A percentile compares a stretch with the other conserved stretches of the same genome.
Conservation (phyloP, 2,113 vertebrate species). For the Chlorodrepanis virens region DNA sequence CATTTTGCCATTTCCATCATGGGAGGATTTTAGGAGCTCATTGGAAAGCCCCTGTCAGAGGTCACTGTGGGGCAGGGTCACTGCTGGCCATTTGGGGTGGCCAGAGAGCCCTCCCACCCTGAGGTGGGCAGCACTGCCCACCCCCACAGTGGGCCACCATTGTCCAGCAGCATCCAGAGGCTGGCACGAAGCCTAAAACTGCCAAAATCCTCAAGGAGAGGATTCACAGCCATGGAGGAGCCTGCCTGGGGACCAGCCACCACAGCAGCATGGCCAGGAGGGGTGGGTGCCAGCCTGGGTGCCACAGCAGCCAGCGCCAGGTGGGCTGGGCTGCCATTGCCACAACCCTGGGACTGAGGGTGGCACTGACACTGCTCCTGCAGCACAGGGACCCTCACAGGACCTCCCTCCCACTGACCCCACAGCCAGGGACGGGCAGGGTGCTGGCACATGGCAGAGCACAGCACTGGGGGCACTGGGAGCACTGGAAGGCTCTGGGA, state of each 20-base stretch:
- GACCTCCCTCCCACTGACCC: neutral
- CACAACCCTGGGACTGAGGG: fast-evolving
- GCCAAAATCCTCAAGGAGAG: neutral
- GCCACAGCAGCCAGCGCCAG: neutral
- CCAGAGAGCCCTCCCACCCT: fast-evolving
- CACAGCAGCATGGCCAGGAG: fast-evolving
- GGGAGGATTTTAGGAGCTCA: neutral
- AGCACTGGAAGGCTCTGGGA: neutral
- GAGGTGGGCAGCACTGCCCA: neutral
- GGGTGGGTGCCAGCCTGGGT: fast-evolving
- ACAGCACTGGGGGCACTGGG: too few relatives aligned
- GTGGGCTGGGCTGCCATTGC: neutral
- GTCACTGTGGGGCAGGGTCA: neutral
- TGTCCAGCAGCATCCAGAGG: neutral
- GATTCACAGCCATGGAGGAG: fast-evolving
- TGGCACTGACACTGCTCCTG: fast-evolving
- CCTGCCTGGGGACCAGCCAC: neutral
- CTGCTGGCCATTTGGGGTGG: neutral
- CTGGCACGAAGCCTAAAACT: fast-evolving
- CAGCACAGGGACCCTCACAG: neutral
- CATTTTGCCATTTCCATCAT: fast-evolving
- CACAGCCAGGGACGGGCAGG: fast-evolving
- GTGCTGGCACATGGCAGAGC: neutral
- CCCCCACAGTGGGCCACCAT: fast-evolving
- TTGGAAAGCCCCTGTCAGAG: neutral